phyloP scores from a whole-genome alignment of 2,797 vertebrate genomes.

The Acridotheres tristis region DNA sequence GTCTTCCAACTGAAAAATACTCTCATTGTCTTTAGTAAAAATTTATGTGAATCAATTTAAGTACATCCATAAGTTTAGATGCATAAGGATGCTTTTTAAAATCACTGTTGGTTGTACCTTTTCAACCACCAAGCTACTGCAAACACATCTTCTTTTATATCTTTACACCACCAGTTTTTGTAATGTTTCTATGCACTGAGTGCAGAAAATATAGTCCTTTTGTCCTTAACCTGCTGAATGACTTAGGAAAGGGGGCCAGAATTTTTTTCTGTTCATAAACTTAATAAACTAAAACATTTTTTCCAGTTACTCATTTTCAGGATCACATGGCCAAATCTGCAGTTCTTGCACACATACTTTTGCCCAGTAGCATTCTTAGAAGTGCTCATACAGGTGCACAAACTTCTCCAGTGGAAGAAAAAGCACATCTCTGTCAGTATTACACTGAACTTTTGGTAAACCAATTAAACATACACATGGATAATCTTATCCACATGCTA shows the following conservation, averaged over 20 bases:
- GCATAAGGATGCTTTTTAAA: not conserved
- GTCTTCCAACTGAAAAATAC: not conserved
- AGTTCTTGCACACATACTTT: not conserved
- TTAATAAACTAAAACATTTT: not conserved
- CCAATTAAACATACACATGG: not conserved
- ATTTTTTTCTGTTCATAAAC: not conserved
- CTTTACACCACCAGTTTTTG: not conserved
- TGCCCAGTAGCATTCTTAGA: not conserved
- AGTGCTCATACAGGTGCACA: not conserved
- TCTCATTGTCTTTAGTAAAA: not conserved
- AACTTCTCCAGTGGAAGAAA: not conserved
- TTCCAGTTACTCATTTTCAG: not conserved
- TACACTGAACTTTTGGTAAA: not conserved
- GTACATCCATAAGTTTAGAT: not conserved
- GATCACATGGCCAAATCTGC: not conserved
- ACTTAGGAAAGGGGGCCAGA: not conserved
- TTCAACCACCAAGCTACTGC: not conserved
- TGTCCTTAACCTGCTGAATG: not conserved
- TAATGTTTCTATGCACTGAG: not conserved
- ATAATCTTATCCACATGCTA: not conserved
- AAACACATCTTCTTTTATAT: not conserved
- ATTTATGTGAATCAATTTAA: not conserved
- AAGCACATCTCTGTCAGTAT: not conserved
- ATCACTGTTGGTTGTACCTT: not conserved
- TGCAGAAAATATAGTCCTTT: not conserved